A percentile compares a stretch with the other conserved stretches of the same genome.
These are phyloP conservation scores for Chelonoidis abingdonii DNA, from an alignment of 2,113 vertebrate species.

Conservation along the genomic window DNA sequence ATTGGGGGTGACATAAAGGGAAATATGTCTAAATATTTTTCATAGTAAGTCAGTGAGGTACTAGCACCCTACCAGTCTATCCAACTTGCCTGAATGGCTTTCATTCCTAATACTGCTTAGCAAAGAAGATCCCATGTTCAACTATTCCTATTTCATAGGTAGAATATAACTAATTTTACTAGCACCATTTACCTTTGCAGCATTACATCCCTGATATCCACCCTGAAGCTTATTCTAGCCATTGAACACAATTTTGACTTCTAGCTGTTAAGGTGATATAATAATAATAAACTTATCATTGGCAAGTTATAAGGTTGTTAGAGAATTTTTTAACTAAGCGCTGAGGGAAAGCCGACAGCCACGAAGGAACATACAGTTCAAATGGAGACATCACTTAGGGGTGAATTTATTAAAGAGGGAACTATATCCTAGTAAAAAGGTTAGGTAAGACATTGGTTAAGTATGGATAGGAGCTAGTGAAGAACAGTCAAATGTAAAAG, in stretches of 20 bases:
- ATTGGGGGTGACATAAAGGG: background rate
- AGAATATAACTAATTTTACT: background rate
- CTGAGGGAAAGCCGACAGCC: background rate
- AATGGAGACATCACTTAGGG: background rate
- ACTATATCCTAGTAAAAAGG: background rate
- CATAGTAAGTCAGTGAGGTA: background rate
- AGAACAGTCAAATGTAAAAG: background rate
- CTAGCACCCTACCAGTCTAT: background rate
- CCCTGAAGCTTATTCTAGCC: background rate
- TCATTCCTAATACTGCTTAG: background rate
- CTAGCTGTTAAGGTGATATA: background rate
- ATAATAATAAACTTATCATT: background rate
- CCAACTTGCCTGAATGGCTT: background rate
- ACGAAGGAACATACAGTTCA: background rate
- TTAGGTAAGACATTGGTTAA: background rate
- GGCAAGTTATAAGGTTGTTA: background rate
- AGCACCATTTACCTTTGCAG: background rate
- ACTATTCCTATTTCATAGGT: background rate
- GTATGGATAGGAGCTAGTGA: background rate
- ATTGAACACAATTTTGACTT: background rate
- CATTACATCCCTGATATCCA: background rate
- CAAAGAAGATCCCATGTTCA: too few species aligned
- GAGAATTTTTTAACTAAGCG: background rate
- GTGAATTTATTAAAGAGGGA: background rate
- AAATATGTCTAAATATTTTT: background rate